Conservation (phyloP, 2,113 vertebrate genomes). For the Alexandromys fortis region DNA sequence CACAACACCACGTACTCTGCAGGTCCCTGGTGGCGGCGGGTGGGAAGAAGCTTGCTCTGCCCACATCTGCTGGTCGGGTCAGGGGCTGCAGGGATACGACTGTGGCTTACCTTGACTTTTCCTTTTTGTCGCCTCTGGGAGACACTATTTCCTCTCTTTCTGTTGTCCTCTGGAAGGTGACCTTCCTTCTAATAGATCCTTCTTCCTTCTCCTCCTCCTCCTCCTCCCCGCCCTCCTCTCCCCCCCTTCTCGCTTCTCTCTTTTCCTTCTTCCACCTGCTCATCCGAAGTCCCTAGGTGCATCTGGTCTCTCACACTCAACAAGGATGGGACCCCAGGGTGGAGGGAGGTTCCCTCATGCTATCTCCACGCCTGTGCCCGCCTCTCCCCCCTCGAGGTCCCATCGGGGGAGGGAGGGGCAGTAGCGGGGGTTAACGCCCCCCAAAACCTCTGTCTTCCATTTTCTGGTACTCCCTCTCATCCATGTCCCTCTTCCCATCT, state of each 20-base stretch:
- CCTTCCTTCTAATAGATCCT: too few relatives aligned
- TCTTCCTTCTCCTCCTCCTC: too few relatives aligned
- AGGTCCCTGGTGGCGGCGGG: neutral
- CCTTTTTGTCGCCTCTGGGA: neutral
- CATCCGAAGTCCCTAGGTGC: constrained; percentile 12
- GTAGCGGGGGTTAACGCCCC: constrained; percentile 79
- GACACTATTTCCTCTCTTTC: neutral
- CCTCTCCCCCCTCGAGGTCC: constrained; percentile 69
- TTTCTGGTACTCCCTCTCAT: constrained; percentile 56
- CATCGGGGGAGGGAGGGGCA: constrained; percentile 73
- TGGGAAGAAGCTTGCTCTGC: neutral
- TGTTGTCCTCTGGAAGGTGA: neutral
- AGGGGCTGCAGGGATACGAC: neutral
- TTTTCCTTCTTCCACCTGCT: neutral
- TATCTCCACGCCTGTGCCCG: constrained; percentile 65
- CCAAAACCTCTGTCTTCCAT: constrained; percentile 78
- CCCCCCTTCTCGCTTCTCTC: neutral
- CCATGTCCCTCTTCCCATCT: constrained; percentile 25
- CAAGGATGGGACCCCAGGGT: constrained; percentile 22
- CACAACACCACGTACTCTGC: neutral
- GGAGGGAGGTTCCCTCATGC: constrained; percentile 14
- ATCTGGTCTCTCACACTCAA: neutral
- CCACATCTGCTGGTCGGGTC: neutral
- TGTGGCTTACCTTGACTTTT: neutral
- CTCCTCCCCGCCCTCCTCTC: too few relatives aligned